These are phyloP conservation scores for Shargacucullia verbasci DNA, from an alignment of 2,888 invertebrate species.

Conservation along the genomic window DNA sequence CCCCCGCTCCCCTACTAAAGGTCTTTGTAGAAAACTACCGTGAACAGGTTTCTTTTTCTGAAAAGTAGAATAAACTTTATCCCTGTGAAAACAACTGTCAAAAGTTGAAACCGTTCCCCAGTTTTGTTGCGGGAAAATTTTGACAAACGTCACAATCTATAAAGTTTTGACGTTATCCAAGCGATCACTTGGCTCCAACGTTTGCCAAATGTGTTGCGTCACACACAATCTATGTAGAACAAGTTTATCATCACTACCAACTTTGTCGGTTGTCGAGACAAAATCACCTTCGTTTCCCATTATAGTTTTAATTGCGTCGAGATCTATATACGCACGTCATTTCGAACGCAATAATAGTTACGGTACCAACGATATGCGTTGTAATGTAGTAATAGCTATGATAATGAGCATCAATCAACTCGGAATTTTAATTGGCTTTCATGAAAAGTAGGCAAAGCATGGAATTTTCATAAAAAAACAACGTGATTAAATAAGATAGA, in stretches of 20 bases:
- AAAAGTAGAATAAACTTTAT: constrained; percentile 29
- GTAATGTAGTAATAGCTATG: constrained; percentile 17
- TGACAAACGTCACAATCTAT: constrained; percentile 42
- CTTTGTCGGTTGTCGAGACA: constrained; percentile 31
- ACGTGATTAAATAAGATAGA: constrained; percentile 45
- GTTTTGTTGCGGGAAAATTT: constrained; percentile 44
- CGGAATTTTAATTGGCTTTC: constrained; percentile 38
- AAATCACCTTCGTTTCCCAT: constrained; percentile 33
- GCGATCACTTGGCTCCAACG: constrained; percentile 33
- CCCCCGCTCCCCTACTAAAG: too few species aligned
- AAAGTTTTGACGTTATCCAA: constrained; percentile 45
- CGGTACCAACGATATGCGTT: constrained; percentile 7
- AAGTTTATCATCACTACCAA: constrained; percentile 31
- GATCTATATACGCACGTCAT: constrained; percentile 27
- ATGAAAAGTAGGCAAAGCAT: constrained; percentile 23
- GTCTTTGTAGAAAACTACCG: too few species aligned
- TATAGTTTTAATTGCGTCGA: constrained; percentile 38
- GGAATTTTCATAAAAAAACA: constrained; percentile 34
- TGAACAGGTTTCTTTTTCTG: background rate
- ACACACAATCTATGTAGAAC: constrained; percentile 39
- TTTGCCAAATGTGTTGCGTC: constrained; percentile 50
- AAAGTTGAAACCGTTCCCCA: background rate
- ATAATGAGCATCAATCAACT: constrained; percentile 31
- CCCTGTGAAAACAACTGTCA: constrained; percentile 15
- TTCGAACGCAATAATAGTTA: constrained; percentile 15